A percentile compares a stretch with the other conserved stretches of the same genome.
phyloP scores from a whole-genome alignment of 1,140 invertebrate species.

The Heliconius eleuchia region DNA sequence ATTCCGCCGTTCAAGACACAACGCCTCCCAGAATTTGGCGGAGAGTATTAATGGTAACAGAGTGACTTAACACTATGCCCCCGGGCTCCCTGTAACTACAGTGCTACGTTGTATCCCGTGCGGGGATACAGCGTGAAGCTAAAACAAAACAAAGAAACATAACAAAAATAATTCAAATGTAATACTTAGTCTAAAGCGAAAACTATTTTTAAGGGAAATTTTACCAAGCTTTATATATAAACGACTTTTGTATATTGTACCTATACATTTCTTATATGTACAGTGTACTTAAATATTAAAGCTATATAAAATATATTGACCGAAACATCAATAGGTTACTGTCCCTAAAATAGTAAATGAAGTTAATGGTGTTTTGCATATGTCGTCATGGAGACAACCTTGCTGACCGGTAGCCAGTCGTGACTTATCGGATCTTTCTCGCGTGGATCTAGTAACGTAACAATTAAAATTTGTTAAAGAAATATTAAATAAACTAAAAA shows the following conservation, averaged over 20 bases:
- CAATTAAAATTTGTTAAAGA: background rate
- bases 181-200: background rate
- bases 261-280: too few species aligned
- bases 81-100: too few species aligned
- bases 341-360: constrained; percentile 21
- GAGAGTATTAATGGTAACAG: background rate
- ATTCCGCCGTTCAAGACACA: too few species aligned
- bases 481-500: background rate
- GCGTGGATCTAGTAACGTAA: constrained; percentile 10
- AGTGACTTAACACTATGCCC: too few species aligned
- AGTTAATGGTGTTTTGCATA: constrained; percentile 49
- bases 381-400: constrained; percentile 50
- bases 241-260: too few species aligned
- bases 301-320: background rate
- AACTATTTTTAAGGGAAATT: background rate
- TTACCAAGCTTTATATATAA: too few species aligned
- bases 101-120: too few species aligned
- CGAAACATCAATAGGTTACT: constrained; percentile 10
- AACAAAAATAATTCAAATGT: background rate
- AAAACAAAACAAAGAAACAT: background rate
- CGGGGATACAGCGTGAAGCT: too few species aligned
- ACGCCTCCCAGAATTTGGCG: too few species aligned
- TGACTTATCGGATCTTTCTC: constrained; percentile 21
- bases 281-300: too few species aligned
- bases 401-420: constrained; percentile 28